phyloP scores from a whole-genome alignment of 2,113 vertebrate species.

The Phyllostomus hastatus region DNA sequence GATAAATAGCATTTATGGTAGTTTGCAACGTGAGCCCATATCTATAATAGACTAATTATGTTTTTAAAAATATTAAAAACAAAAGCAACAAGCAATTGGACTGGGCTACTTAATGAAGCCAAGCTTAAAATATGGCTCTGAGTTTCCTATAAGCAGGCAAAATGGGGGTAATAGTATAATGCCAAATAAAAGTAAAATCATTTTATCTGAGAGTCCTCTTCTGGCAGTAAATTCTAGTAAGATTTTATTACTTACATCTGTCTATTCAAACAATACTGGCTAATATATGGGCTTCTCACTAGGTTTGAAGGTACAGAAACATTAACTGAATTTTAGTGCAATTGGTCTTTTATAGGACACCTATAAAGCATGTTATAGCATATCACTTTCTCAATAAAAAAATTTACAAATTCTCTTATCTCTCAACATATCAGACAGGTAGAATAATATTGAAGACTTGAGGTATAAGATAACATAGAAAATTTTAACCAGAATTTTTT shows the following conservation, averaged over 20 bases:
- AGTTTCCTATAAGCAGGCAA: conserved; percentile 4
- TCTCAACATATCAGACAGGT: neutral
- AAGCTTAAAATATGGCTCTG: neutral
- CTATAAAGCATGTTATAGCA: neutral
- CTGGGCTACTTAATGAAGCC: neutral
- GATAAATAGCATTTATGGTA: neutral
- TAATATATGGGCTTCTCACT: neutral
- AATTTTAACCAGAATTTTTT: conserved; percentile 32
- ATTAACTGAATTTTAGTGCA: neutral
- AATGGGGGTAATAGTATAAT: neutral
- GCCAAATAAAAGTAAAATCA: conserved; percentile 12
- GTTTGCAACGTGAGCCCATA: neutral
- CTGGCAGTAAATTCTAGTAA: neutral
- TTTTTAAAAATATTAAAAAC: conserved; percentile 37
- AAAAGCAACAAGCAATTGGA: neutral
- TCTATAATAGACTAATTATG: neutral
- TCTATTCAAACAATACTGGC: neutral
- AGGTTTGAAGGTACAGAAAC: conserved; percentile 10
- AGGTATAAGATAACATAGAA: neutral
- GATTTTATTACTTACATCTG: neutral
- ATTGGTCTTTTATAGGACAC: neutral
- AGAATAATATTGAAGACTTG: neutral
- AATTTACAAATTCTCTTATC: neutral
- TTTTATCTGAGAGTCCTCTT: neutral
- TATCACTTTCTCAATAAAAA: conserved; percentile 27